Conservation (phyloP, 2,113 vertebrate species). For the Lanius collurio region DNA sequence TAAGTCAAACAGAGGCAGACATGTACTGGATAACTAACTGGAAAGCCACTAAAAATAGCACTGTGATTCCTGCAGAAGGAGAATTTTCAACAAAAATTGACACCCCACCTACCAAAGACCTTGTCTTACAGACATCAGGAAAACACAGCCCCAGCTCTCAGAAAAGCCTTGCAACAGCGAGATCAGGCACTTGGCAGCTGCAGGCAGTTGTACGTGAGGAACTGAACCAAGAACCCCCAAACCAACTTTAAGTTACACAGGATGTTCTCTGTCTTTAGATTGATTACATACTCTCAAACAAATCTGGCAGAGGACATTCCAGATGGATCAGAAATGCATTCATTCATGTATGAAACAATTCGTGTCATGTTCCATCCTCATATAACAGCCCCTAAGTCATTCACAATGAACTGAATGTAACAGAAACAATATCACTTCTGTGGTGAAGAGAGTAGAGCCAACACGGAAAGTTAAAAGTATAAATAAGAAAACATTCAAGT, state of each 20-base stretch:
- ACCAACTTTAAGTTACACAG: background rate
- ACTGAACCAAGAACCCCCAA: background rate
- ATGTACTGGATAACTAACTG: background rate
- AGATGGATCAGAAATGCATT: background rate
- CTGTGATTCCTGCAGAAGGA: background rate
- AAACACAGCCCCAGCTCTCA: background rate
- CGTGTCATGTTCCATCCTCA: background rate
- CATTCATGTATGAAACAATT: background rate
- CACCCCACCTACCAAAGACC: background rate
- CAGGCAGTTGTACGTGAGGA: background rate
- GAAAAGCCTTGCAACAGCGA: background rate
- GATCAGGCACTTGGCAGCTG: slow-evolving; percentile 37
- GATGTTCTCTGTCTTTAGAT: background rate
- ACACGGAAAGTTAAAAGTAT: background rate
- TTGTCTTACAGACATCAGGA: background rate
- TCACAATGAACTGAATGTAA: background rate
- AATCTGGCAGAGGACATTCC: background rate
- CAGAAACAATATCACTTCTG: background rate
- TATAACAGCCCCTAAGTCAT: background rate
- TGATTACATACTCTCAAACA: background rate
- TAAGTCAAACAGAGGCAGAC: background rate
- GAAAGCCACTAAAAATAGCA: background rate
- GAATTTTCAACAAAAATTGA: background rate
- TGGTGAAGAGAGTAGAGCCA: background rate
- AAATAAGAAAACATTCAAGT: slow-evolving; percentile 1